Conservation (phyloP, 2,113 vertebrate genomes). For the Spilogale gracilis region DNA sequence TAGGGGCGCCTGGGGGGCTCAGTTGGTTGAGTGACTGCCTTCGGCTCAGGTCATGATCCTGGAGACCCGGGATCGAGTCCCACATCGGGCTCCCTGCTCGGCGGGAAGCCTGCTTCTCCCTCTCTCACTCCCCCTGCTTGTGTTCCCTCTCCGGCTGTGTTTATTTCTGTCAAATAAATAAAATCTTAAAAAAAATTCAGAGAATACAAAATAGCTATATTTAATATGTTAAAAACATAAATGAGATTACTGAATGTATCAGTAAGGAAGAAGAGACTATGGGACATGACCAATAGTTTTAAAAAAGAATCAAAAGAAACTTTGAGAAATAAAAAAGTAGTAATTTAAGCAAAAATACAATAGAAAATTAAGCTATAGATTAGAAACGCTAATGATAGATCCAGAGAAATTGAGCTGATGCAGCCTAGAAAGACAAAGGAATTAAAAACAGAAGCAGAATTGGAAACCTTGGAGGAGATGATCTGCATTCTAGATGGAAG, state of each 20-base stretch:
- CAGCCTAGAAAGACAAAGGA: neutral
- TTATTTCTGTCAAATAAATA: too few species aligned
- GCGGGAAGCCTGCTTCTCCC: too few species aligned
- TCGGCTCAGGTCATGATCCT: too few species aligned
- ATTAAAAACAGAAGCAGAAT: neutral
- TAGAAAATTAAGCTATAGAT: neutral
- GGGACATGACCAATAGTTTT: neutral
- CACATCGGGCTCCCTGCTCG: too few species aligned
- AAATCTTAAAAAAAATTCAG: neutral
- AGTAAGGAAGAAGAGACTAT: neutral
- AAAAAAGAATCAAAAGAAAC: neutral
- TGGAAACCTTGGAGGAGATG: neutral
- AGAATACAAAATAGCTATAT: neutral
- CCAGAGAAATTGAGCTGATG: neutral
- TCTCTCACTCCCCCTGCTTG: too few species aligned
- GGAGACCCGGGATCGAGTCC: too few species aligned
- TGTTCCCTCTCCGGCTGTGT: too few species aligned
- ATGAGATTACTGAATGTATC: neutral
- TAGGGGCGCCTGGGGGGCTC: neutral
- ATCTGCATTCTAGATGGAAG: conserved; percentile 15
- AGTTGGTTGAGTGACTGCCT: too few species aligned
- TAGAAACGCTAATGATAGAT: neutral
- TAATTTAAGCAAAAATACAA: conserved; percentile 27
- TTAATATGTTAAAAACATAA: neutral
- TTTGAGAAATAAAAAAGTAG: conserved; percentile 11